These are phyloP conservation scores for Pemphredon lugubris DNA, from an alignment of 2,888 invertebrate genomes.

Conservation along the genomic window DNA sequence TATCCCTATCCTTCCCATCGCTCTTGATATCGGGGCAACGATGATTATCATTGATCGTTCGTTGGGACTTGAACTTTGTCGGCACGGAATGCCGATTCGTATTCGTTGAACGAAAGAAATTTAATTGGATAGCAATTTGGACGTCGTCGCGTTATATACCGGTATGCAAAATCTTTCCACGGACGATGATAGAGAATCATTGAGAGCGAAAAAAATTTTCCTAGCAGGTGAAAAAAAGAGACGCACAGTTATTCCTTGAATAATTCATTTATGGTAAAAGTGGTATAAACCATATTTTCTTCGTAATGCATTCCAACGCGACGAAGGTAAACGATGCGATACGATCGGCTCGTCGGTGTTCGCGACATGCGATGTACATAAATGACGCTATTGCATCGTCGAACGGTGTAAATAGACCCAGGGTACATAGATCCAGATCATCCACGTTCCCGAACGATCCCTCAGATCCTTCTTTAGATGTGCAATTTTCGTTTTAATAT, in stretches of 20 bases:
- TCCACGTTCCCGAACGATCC: not conserved
- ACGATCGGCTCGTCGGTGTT: conserved; percentile 1
- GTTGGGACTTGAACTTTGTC: not conserved
- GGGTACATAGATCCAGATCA: conserved; percentile 46
- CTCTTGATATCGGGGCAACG: not conserved
- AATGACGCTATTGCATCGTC: conserved; percentile 33
- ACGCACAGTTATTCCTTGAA: too few relatives aligned
- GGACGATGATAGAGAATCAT: too few relatives aligned
- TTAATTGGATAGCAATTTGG: too few relatives aligned
- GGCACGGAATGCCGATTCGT: not conserved
- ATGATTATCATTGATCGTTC: not conserved
- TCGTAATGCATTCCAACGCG: not conserved
- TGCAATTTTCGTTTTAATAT: conserved; percentile 59
- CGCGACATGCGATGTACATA: conserved; percentile 32
- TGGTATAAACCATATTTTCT: not conserved
- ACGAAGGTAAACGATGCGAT: conserved; percentile 8
- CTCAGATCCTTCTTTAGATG: conserved; percentile 46
- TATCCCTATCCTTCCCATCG: conserved; percentile 3
- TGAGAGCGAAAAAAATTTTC: not conserved
- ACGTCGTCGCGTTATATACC: too few relatives aligned
- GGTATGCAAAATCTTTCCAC: too few relatives aligned
- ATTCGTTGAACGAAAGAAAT: too few relatives aligned
- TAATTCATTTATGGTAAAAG: not conserved
- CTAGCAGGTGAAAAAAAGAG: not conserved
- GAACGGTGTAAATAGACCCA: conserved; percentile 59